These are phyloP conservation scores for Branchellion lobata DNA, from an alignment of 2,888 invertebrate genomes.

Conservation along the genomic window DNA sequence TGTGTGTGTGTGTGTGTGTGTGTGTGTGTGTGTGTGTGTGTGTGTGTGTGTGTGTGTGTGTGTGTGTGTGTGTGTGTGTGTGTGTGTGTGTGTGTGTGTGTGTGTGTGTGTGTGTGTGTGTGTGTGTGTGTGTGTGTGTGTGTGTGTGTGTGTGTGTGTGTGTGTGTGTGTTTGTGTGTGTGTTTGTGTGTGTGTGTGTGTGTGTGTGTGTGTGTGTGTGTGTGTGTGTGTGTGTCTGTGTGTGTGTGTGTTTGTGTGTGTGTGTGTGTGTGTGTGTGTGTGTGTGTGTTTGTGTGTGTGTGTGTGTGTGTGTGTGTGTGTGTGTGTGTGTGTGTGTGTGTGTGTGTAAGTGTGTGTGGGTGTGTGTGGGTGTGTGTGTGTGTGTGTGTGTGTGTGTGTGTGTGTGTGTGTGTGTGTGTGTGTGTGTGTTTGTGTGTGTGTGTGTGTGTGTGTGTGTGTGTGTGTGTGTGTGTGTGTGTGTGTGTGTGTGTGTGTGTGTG, in stretches of 20 bases:
- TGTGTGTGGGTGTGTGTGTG: conserved; percentile 17
- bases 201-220: conserved; percentile 6
- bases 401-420: conserved; percentile 30
- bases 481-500: conserved; percentile 33
- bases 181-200: conserved; percentile 4
- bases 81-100: conserved; percentile 7
- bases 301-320: conserved; percentile 16
- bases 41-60: not conserved
- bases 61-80: not conserved
- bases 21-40: not conserved
- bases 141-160: not conserved
- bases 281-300: not conserved
- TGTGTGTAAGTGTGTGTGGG: conserved; percentile 9
- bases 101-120: conserved; percentile 10
- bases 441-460: conserved; percentile 21
- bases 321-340: conserved; percentile 37
- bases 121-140: not conserved
- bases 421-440: conserved; percentile 22
- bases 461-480: conserved; percentile 17
- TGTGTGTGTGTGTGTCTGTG: conserved; percentile 18
- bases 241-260: conserved; percentile 17
- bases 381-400: conserved; percentile 38
- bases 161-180: conserved; percentile 8
- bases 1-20: not conserved
- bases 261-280: conserved; percentile 21